These are phyloP conservation scores for Channa striata DNA, from an alignment of 2,797 vertebrate genomes.

Conservation along the genomic window DNA sequence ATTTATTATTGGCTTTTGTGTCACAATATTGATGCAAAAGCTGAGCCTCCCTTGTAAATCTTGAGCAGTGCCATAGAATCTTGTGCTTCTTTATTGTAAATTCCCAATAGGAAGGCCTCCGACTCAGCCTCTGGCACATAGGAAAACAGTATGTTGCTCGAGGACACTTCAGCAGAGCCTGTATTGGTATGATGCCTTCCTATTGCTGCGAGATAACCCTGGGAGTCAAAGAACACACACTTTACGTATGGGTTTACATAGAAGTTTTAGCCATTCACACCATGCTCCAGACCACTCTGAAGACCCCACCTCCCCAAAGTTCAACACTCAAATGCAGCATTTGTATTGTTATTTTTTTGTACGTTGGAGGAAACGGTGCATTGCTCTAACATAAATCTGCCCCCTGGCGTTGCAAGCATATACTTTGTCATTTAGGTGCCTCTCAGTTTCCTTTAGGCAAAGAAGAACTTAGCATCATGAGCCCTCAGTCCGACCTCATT, in stretches of 20 bases:
- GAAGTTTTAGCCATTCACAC: not conserved
- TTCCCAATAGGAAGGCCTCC: conserved; percentile 26
- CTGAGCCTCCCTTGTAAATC: conserved; percentile 21
- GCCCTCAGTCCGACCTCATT: not conserved
- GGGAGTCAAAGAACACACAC: conserved; percentile 15
- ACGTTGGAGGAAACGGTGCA: conserved; percentile 3
- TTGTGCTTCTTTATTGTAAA: conserved; percentile 23
- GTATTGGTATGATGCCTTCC: not conserved
- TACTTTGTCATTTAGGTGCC: conserved; percentile 16
- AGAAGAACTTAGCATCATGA: not conserved
- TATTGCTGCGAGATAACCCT: conserved; percentile 15
- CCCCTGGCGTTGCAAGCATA: conserved; percentile 1
- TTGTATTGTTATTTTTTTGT: not conserved
- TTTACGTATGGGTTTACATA: not conserved
- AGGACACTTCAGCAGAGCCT: conserved; percentile 41
- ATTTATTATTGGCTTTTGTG: conserved; percentile 2
- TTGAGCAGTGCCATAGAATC: conserved; percentile 14
- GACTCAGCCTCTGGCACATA: conserved; percentile 41
- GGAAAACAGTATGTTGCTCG: conserved; percentile 26
- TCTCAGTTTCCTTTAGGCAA: conserved; percentile 10
- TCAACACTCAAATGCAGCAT: not conserved
- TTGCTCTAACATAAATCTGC: conserved; percentile 10
- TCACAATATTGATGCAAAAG: conserved; percentile 32
- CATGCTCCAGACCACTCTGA: not conserved
- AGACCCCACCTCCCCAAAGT: not conserved